Evolutionary conservation across 2,113 vertebrate species (phyloP).

Genomic region (Eclectus roratus): DNA sequence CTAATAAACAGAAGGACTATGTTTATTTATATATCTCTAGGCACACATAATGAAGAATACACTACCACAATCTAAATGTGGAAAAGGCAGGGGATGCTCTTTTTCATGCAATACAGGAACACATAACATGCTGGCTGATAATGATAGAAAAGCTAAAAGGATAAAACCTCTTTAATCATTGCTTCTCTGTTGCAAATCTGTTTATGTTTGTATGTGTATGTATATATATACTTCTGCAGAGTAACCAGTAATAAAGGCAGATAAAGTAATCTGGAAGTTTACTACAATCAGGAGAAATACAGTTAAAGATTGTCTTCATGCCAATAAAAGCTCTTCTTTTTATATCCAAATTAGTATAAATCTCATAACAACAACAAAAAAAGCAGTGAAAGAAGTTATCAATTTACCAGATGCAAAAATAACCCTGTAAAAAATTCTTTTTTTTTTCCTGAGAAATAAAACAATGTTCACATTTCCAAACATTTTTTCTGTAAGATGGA

Average conservation of each 20-base stretch:
- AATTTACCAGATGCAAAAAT: neutral
- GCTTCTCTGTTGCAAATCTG: neutral
- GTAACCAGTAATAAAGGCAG: neutral
- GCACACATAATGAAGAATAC: neutral
- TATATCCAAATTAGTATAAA: neutral
- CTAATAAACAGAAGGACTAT: neutral
- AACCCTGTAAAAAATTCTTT: neutral
- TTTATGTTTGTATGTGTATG: slow-evolving; percentile 40
- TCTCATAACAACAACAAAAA: neutral
- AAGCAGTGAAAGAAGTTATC: neutral
- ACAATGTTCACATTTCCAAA: neutral
- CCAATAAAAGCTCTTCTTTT: neutral
- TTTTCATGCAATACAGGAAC: slow-evolving; percentile 6
- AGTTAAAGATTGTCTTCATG: neutral
- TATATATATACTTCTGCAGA: slow-evolving; percentile 11
- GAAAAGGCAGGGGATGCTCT: neutral
- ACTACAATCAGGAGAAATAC: neutral
- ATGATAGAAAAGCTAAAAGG: slow-evolving; percentile 32
- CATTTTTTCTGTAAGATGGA: neutral
- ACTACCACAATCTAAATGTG: neutral
- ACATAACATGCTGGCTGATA: neutral
- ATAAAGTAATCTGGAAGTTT: neutral
- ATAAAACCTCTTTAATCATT: slow-evolving; percentile 37
- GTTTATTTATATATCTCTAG: neutral
- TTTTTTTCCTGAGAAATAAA: neutral